A percentile compares a stretch with the other conserved stretches of the same genome.
Conservation (phyloP, 2,113 vertebrate species). For the Neomonachus schauinslandi region DNA sequence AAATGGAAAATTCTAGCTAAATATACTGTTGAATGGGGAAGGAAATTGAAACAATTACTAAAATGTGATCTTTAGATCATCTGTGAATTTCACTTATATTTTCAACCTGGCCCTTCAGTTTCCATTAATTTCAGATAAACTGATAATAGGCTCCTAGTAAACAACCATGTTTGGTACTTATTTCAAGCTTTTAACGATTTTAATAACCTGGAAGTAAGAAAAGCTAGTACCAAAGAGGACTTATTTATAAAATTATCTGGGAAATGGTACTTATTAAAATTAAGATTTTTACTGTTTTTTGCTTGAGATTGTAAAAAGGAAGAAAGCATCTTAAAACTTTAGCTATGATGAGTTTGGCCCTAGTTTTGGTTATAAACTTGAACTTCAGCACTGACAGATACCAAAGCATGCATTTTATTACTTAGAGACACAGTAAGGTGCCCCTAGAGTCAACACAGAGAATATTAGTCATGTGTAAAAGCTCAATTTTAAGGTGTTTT, state of each 20-base stretch:
- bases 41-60: neutral
- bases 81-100: conserved; percentile 26
- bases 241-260: neutral
- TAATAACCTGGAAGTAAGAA: neutral
- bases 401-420: neutral
- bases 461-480: neutral
- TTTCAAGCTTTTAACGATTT: neutral
- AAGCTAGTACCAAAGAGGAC: neutral
- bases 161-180: neutral
- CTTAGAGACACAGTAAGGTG: neutral
- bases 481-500: neutral
- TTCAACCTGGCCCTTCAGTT: neutral
- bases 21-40: neutral
- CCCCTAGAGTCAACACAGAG: neutral
- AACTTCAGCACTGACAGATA: neutral
- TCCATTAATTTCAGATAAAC: neutral
- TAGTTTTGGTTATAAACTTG: conserved; percentile 9
- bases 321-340: neutral
- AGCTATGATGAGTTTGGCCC: neutral
- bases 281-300: neutral
- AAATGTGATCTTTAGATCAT: neutral
- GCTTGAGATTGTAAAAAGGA: neutral
- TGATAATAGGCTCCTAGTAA: neutral
- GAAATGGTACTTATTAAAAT: neutral
- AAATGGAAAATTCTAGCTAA: conserved; percentile 1